A percentile compares a stretch with the other conserved stretches of the same genome.
These are phyloP conservation scores for Fabriciana adippe DNA, from an alignment of 2,888 invertebrate species.

Conservation along the genomic window DNA sequence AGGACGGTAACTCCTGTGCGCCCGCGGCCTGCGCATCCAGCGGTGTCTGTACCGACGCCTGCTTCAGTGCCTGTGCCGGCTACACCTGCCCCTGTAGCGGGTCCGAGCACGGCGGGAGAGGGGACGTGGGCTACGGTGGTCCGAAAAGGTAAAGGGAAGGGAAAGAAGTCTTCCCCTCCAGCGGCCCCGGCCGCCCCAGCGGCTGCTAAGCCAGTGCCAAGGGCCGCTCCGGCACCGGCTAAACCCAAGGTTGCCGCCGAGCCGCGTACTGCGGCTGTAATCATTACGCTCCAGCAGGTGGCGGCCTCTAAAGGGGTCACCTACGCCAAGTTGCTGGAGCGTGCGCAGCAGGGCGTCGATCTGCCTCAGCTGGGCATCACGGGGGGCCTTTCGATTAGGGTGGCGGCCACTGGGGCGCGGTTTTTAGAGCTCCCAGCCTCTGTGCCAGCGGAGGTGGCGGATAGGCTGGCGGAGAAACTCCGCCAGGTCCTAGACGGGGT, in stretches of 20 bases:
- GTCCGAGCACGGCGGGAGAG: neutral
- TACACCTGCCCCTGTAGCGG: neutral
- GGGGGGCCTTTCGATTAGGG: neutral
- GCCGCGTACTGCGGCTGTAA: conserved; percentile 1
- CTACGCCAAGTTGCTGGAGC: conserved; percentile 4
- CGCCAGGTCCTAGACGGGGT: conserved; percentile 3
- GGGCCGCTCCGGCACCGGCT: neutral
- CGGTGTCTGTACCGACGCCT: neutral
- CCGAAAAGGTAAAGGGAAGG: neutral
- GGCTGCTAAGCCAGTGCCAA: neutral
- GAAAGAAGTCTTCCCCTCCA: neutral
- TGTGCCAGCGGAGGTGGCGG: neutral
- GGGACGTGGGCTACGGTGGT: too few species aligned
- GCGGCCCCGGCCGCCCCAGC: neutral
- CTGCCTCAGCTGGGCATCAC: neutral
- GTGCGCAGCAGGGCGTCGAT: neutral
- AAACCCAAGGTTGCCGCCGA: neutral
- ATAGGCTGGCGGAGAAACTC: neutral
- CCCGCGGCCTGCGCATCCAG: neutral
- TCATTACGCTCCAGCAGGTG: neutral
- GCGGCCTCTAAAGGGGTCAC: neutral
- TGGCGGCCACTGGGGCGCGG: conserved; percentile 3
- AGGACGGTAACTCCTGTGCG: too few species aligned
- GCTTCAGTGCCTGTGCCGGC: neutral
- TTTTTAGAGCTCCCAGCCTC: conserved; percentile 2